These are phyloP conservation scores for Parelbella ahira DNA, from an alignment of 2,888 invertebrate genomes.

Conservation along the genomic window DNA sequence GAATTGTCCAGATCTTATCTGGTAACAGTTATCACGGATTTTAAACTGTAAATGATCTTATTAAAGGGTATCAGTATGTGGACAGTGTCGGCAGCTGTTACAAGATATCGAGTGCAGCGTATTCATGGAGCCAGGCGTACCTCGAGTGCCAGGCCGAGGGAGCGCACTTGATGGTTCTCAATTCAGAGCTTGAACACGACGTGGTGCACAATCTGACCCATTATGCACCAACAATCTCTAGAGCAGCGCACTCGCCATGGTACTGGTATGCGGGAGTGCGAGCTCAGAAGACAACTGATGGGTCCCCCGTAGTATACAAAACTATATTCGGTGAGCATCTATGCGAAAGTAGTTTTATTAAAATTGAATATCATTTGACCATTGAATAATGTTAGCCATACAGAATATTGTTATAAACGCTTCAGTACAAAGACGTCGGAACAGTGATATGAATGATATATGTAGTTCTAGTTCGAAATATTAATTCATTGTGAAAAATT, in stretches of 20 bases:
- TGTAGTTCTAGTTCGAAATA: too few relatives aligned
- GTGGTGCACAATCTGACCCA: conserved; percentile 3
- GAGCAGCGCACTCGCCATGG: not conserved
- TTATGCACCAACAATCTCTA: not conserved
- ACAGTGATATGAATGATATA: too few relatives aligned
- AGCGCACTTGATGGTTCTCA: conserved; percentile 43
- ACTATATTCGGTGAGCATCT: conserved; percentile 7
- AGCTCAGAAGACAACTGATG: conserved; percentile 1
- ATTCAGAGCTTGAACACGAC: conserved; percentile 7
- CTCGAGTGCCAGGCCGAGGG: conserved; percentile 49
- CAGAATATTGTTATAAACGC: too few relatives aligned
- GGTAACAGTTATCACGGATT: too few relatives aligned
- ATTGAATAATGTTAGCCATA: too few relatives aligned
- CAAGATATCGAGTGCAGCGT: conserved; percentile 39
- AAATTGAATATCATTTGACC: too few relatives aligned
- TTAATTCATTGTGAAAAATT: too few relatives aligned
- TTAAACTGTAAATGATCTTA: too few relatives aligned
- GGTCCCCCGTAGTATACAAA: conserved; percentile 1
- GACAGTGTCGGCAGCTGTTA: conserved; percentile 53
- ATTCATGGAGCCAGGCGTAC: conserved; percentile 56
- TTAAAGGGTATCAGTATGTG: conserved; percentile 48
- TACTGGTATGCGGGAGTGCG: conserved; percentile 6
- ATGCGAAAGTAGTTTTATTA: too few relatives aligned
- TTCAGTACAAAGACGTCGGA: too few relatives aligned
- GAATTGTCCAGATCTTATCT: too few relatives aligned